A percentile compares a stretch with the other conserved stretches of the same genome.
Conservation (phyloP, 2,113 vertebrate genomes). For the Dryoscopus gambensis region DNA sequence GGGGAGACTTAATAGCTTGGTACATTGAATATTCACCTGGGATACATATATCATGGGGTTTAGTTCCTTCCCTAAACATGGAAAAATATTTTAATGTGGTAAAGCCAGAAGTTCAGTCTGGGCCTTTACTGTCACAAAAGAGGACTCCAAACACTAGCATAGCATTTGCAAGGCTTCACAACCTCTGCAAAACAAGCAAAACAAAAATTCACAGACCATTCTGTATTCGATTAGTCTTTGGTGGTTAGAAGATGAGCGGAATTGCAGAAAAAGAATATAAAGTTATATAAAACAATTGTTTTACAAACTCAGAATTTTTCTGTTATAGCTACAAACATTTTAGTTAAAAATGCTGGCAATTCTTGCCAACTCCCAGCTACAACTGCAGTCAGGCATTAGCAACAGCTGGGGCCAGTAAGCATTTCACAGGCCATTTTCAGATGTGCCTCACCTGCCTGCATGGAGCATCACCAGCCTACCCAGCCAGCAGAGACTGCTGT, state of each 20-base stretch:
- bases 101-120: background rate
- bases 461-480: background rate
- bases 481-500: background rate
- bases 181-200: background rate
- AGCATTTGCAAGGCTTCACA: background rate
- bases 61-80: background rate
- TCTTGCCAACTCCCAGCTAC: background rate
- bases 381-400: background rate
- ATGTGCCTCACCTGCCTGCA: background rate
- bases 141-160: background rate
- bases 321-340: background rate
- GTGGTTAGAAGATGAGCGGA: background rate
- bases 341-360: background rate
- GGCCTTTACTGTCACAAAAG: background rate
- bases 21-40: background rate
- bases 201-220: background rate
- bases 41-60: background rate
- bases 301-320: slow-evolving; percentile 15
- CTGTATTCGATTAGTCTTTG: background rate
- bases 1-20: background rate
- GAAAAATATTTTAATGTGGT: background rate
- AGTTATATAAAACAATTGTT: background rate
- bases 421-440: background rate
- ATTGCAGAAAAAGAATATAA: background rate
- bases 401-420: background rate